Conservation (phyloP, 1,140 invertebrate genomes). For the Ganaspis sp. region DNA sequence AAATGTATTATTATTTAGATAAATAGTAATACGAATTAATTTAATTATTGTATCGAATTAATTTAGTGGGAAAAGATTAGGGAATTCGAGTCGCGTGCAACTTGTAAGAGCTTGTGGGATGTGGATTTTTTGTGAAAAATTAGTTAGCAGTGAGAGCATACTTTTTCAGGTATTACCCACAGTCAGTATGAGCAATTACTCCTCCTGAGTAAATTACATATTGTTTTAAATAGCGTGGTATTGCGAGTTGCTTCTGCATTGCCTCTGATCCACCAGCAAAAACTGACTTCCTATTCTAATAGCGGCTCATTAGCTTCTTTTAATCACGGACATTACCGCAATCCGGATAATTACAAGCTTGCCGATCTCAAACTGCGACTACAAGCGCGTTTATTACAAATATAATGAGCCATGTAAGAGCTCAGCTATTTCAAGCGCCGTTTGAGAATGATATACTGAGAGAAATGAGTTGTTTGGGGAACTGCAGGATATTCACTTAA, state of each 20-base stretch:
- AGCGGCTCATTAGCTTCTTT: conserved; percentile 70
- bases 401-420: conserved; percentile 51
- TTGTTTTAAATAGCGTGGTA: conserved; percentile 45
- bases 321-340: conserved; percentile 71
- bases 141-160: conserved; percentile 37
- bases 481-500: conserved; percentile 17
- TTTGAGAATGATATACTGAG: conserved; percentile 2
- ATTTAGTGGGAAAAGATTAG: conserved; percentile 30
- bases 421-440: conserved; percentile 12
- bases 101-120: conserved; percentile 13
- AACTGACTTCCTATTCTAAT: conserved; percentile 62
- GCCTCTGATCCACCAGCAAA: conserved; percentile 48
- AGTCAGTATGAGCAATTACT: conserved; percentile 46
- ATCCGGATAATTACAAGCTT: conserved; percentile 63
- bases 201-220: conserved; percentile 46
- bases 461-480: conserved; percentile 20
- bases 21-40: too few relatives aligned
- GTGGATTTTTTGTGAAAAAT: conserved; percentile 43
- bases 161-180: conserved; percentile 49
- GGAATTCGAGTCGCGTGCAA: conserved; percentile 54
- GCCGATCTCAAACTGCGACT: conserved; percentile 3
- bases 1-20: too few relatives aligned
- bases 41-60: too few relatives aligned
- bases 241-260: conserved; percentile 30
- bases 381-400: conserved; percentile 54